phyloP scores from a whole-genome alignment of 1,140 invertebrate species.

The Branchinecta lindahli region DNA sequence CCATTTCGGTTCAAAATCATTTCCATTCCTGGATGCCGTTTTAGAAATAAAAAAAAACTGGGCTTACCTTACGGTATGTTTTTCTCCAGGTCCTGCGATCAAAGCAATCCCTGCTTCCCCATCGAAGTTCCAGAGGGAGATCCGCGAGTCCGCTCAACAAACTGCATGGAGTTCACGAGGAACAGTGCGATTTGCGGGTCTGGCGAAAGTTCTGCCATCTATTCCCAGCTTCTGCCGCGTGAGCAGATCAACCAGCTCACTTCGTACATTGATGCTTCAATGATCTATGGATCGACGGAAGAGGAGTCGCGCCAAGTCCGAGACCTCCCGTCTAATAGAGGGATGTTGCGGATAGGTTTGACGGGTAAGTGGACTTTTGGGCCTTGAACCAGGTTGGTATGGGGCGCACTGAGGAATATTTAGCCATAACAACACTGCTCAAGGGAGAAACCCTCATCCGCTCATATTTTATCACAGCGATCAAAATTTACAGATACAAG shows the following conservation, averaged over 20 bases:
- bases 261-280: conserved; percentile 86
- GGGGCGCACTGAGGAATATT: too few relatives aligned
- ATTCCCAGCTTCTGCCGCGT: conserved; percentile 62
- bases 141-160: conserved; percentile 54
- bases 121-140: conserved; percentile 72
- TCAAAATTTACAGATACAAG: too few relatives aligned
- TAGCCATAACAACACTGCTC: too few relatives aligned
- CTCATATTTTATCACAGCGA: too few relatives aligned
- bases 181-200: conserved; percentile 94
- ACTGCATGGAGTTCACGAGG: conserved; percentile 82
- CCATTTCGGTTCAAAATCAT: too few relatives aligned
- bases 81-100: conserved; percentile 60
- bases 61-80: too few relatives aligned
- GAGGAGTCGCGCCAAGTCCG: conserved; percentile 62
- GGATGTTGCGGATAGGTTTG: conserved; percentile 64
- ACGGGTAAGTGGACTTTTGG: conserved; percentile 31
- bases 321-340: conserved; percentile 58
- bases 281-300: conserved; percentile 81
- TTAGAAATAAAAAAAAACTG: too few relatives aligned
- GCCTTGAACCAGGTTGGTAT: too few relatives aligned
- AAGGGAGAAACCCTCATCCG: too few relatives aligned
- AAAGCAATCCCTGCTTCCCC: conserved; percentile 89
- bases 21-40: too few relatives aligned
- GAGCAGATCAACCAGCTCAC: conserved; percentile 97
- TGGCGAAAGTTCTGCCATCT: conserved; percentile 85